Evolutionary conservation across 2,113 vertebrate genomes (phyloP).

Genomic region (Danionella cerebrum): DNA sequence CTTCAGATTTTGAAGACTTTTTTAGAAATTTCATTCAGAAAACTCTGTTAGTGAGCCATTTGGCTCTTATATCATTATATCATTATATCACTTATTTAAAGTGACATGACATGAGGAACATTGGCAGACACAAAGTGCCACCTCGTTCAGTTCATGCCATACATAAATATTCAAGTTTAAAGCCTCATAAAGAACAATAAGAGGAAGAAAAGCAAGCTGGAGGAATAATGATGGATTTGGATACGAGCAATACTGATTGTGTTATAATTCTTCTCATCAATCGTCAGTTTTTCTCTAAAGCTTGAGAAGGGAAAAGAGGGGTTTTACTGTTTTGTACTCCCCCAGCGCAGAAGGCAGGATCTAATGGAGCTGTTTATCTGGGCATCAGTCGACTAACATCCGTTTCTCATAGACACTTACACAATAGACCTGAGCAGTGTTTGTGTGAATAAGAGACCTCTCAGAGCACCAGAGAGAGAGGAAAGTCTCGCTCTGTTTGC

Average conservation of each 20-base stretch:
- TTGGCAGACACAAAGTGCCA: no score
- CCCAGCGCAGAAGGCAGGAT: slow-evolving; percentile 23
- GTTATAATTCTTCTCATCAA: not conserved
- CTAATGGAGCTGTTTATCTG: slow-evolving; percentile 39
- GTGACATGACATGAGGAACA: no score
- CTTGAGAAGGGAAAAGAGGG: slow-evolving; percentile 14
- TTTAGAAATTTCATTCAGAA: no score
- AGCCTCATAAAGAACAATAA: not conserved
- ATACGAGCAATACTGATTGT: not conserved
- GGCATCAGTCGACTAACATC: slow-evolving; percentile 35
- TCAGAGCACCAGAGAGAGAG: slow-evolving; percentile 38
- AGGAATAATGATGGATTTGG: not conserved
- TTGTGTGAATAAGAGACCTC: slow-evolving; percentile 39
- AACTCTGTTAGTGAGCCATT: no score
- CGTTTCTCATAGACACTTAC: slow-evolving; percentile 36
- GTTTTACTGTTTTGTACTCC: slow-evolving; percentile 42
- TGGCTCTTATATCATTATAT: no score
- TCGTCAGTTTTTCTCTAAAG: slow-evolving; percentile 1
- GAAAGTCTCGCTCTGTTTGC: slow-evolving; percentile 44
- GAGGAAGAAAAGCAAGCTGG: not conserved
- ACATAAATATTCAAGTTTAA: not conserved
- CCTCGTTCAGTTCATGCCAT: no score
- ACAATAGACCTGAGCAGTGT: slow-evolving; percentile 35
- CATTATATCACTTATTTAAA: no score
- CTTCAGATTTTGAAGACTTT: no score